Evolutionary conservation across 2,888 invertebrate genomes (phyloP).

Genomic region (Watsonalla cultraria): DNA sequence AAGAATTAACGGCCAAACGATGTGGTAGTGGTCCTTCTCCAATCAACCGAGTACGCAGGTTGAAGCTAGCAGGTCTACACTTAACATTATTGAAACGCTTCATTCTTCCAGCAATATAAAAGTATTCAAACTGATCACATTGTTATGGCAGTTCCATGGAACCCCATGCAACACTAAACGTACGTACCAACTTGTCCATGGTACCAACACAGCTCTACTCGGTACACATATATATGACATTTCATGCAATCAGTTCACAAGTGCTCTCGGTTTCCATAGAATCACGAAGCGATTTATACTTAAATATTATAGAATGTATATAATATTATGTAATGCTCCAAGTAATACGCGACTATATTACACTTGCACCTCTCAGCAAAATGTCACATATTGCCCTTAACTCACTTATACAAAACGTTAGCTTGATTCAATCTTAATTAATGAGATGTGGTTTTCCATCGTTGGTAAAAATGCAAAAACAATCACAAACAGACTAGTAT

Average conservation of each 20-base stretch:
- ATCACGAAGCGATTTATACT: constrained; percentile 46
- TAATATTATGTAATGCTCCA: constrained; percentile 26
- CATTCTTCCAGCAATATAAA: constrained; percentile 74
- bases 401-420: constrained; percentile 54
- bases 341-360: constrained; percentile 27
- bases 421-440: constrained; percentile 69
- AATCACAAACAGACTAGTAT: constrained; percentile 77
- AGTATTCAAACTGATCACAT: constrained; percentile 78
- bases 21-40: constrained; percentile 52
- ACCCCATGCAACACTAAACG: constrained; percentile 69
- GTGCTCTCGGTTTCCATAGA: constrained; percentile 34
- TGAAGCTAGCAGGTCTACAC: constrained; percentile 74
- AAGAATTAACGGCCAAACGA: constrained; percentile 41
- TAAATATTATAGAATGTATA: constrained; percentile 18
- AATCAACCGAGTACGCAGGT: constrained; percentile 65
- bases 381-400: constrained; percentile 67
- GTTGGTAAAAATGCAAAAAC: constrained; percentile 75
- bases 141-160: constrained; percentile 75
- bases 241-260: constrained; percentile 51
- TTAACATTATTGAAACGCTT: constrained; percentile 68
- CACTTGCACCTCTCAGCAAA: constrained; percentile 55
- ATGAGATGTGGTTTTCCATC: constrained; percentile 71
- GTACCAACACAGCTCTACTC: constrained; percentile 57
- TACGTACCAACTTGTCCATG: constrained; percentile 10
- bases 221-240: constrained; percentile 56